Evolutionary conservation across 2,797 vertebrate species (phyloP), one percentile per base, ranked within the genome.

Genomic region (Microctenopoma stevenorrisi): DNA sequence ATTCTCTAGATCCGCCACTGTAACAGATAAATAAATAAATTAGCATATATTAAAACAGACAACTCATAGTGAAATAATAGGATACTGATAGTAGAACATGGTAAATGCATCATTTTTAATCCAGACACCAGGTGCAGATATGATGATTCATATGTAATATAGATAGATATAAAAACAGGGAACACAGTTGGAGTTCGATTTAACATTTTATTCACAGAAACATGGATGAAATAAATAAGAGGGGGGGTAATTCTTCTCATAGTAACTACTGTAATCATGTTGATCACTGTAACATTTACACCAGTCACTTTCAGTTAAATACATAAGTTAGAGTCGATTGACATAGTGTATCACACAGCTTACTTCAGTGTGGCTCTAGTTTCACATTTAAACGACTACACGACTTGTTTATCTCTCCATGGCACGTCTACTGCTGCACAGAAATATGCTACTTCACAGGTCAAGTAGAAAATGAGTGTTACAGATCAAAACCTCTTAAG

Each of bases 291-390:
- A 71, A 74, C 50, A 76, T 72, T 82, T 74, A 81, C 65, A 84
- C 69, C 64, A 68, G 52, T 81, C 59, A 79, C 66, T 77, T 82
- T 88, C 58, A 88, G 86, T 89, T 91, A 91, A 92, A 90, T 92
- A 92, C 78, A 91, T 85, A 85, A 88, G 22, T 82, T 73, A 81
- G 16, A 73, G 51, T 67, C 62, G 51, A 60, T 43, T 78, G 67
- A 68, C 74, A 75, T 66, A 78, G 18, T 61, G 46, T 52, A 62
- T 61, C 61, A 60, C 48, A 55, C 58, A 63, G 56, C 42, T 86
- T 74, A 69, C 59, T 73, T 73, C 47, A 73, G 44, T 68, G 61
- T 66, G 60, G 63, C 67, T 70, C 33, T 73, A 25, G 72, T 78
- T 75, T 72, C 67, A 48, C 18, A 48, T 40, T 64, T 26, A 70